Evolutionary conservation across 23 tunicate species (phyloP), one percentile per base, ranked within the genome.

Genomic region (Botrylloides violaceus): DNA sequence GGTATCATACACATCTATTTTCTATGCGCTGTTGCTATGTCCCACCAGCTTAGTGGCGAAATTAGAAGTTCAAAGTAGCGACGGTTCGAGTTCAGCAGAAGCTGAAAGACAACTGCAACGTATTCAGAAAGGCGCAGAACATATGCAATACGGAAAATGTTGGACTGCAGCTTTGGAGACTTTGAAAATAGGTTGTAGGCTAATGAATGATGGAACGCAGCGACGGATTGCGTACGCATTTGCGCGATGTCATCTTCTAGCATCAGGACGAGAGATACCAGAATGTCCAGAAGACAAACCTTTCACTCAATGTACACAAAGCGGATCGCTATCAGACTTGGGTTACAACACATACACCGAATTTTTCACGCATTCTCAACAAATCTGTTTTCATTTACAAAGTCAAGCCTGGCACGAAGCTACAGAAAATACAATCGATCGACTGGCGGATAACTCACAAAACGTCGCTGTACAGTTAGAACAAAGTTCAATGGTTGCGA

Each of bases 361-460:
- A 37, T 83, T 90, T 53, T 90, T 83, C 47, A 90, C 90, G 1
- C 89, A 90, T 34, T 74, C 90, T 3, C 97, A 90, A 58, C 97
- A 90, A 50, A 90, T 90, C 18, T 90, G 97, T 49, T 90, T 90
- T 75, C 90, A 90, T 55, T 38, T 90, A 25, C 97, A 90, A 79
- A 83, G 84, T 49, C 97, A 90, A 70, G 79, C 86, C 4, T 90
- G 97, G 97, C 89, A 83, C 47, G 97, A 90, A 79, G 78, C 85
- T n/a, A 90, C 97, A 1, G 90, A 90, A 73, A 63, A 71, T 28
- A 90, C 85, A 26, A 90, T 90, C 49, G 64, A 80, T 12, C 77
- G 76, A 7, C 79, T 90, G 26, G 85, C 85, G 22, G 85, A 83
- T 49, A 90, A 79, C 70, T 90, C 97, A 20, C 84, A 75, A n/a